Evolutionary conservation across 2,113 vertebrate genomes (phyloP), one percentile per base, ranked within the genome.

Genomic region (Bufo bufo): DNA sequence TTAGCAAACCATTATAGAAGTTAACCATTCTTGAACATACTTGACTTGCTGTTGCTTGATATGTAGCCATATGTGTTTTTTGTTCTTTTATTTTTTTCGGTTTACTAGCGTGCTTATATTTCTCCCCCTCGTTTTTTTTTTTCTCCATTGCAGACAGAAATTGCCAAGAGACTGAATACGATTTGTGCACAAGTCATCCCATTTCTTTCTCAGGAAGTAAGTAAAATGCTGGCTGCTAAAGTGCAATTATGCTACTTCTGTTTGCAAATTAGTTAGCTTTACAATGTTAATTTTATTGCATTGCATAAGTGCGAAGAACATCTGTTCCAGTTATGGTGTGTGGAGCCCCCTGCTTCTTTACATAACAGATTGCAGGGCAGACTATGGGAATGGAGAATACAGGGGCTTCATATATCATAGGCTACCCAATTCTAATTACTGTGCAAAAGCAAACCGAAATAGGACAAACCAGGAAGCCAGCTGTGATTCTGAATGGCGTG

Each of bases 121-220:
- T 33, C 33, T 33, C 33, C 33, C 33, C 33, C 33, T 33, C 33
- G 1, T 33, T 11, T 54, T 54, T 6, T 11, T 86, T 90, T 85
- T 85, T 93, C 94, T 93, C 90, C 91, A 87, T 93, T 87, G 84
- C 94, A 99, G 97, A 98, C 97, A 89, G 97, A 99, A 96, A 98
- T 99, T 88, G 97, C 97, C 93, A 99, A 99, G 96, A 97, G 97
- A 94, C 94, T 99, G 93, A 99, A 99, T 94, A 98, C 97, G 90
- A 99, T 99, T 95, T 99, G 97, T 96, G 97, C 97, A 92, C 97
- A 99, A 97, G 97, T 99, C 96, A 98, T 99, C 94, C 97, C 97
- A 89, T 99, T 99, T 96, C 97, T 99, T 93, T 99, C 97, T 95
- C 97, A 99, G 96, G 97, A 99, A 98, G 97, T 99, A 97, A 97